phyloP scores from a whole-genome alignment of 2,113 vertebrate genomes.

The Ondatra zibethicus region DNA sequence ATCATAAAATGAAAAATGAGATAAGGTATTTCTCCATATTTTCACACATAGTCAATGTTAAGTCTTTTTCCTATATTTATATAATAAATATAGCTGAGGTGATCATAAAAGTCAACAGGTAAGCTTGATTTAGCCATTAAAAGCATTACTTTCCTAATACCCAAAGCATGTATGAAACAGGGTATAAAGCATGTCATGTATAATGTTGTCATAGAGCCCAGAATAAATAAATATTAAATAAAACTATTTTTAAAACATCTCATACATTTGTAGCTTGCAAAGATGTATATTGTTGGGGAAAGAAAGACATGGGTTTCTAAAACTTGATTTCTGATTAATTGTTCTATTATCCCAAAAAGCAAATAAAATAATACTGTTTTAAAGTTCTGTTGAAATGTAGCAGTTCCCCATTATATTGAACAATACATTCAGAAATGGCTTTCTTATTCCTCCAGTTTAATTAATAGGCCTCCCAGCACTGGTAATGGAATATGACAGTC shows the following conservation, averaged over 20 bases:
- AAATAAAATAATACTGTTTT: slow-evolving; percentile 27
- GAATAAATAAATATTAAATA: slow-evolving; percentile 57
- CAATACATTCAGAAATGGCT: slow-evolving; percentile 34
- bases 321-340: slow-evolving; percentile 58
- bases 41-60: background rate
- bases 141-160: slow-evolving; percentile 43
- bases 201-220: slow-evolving; percentile 21
- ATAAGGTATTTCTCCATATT: background rate
- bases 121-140: slow-evolving; percentile 27
- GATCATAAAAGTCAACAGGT: background rate
- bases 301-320: slow-evolving; percentile 5
- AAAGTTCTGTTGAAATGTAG: slow-evolving; percentile 55
- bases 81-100: slow-evolving; percentile 32
- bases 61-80: background rate
- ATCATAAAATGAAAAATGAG: slow-evolving; percentile 38
- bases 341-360: slow-evolving; percentile 18
- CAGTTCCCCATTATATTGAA: slow-evolving; percentile 4
- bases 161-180: slow-evolving; percentile 18
- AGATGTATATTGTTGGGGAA: slow-evolving; percentile 23
- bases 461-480: background rate
- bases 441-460: slow-evolving; percentile 50
- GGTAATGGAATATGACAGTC: slow-evolving; percentile 2
- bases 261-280: slow-evolving; percentile 21
- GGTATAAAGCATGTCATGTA: background rate
- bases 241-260: background rate